Conservation (phyloP, 2,888 invertebrate species). For the Mythimna albipuncta region DNA sequence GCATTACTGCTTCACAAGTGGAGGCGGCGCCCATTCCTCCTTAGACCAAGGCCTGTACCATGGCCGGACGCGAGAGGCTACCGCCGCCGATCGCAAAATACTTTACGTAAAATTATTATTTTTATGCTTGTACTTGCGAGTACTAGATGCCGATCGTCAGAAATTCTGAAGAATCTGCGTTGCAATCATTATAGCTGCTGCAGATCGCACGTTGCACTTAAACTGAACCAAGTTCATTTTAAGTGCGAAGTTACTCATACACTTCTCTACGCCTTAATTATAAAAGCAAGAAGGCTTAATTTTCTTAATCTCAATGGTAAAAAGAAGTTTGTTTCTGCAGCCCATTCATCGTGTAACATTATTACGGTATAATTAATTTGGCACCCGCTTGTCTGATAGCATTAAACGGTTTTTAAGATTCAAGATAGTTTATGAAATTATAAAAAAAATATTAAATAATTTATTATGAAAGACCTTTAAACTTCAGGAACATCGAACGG, state of each 20-base stretch:
- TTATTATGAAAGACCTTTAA: not conserved
- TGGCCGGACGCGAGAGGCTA: too few relatives aligned
- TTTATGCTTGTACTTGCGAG: too few relatives aligned
- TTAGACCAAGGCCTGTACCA: too few relatives aligned
- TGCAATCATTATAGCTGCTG: not conserved
- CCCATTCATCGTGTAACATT: slow-evolving; percentile 48
- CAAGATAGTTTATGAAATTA: slow-evolving; percentile 42
- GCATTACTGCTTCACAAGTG: too few relatives aligned
- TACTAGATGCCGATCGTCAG: not conserved
- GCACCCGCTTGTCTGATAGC: slow-evolving; percentile 51
- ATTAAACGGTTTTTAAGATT: slow-evolving; percentile 63
- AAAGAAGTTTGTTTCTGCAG: not conserved
- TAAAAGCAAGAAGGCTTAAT: slow-evolving; percentile 5
- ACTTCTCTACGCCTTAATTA: not conserved
- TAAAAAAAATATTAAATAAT: not conserved
- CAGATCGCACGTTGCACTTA: not conserved
- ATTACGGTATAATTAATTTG: slow-evolving; percentile 60
- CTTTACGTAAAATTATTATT: too few relatives aligned
- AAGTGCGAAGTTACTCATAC: slow-evolving; percentile 4
- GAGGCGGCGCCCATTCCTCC: too few relatives aligned
- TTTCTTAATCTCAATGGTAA: not conserved
- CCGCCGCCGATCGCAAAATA: too few relatives aligned
- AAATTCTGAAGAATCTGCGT: not conserved
- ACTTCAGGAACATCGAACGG: not conserved
- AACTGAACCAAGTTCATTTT: slow-evolving; percentile 12